Percentiles rank a stretch among this genome's conserved stretches.
Conservation (phyloP, 2,888 invertebrate genomes). For the Dexiosoma caninum region DNA sequence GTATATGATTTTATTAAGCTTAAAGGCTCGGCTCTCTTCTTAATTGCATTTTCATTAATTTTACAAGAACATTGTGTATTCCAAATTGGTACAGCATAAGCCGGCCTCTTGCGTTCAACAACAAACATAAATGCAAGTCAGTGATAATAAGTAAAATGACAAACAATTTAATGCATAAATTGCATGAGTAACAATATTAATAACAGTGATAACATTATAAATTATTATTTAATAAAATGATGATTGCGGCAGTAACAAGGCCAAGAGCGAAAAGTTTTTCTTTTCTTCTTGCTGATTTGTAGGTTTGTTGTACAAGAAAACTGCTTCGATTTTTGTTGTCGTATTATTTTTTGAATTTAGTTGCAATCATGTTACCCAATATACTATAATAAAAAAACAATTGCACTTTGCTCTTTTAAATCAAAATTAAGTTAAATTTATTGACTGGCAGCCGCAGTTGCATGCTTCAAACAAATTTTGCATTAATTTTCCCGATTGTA, state of each 20-base stretch:
- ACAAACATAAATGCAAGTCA: slow-evolving; percentile 15
- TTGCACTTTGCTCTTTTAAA: not conserved
- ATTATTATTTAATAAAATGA: not conserved
- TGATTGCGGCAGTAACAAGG: slow-evolving; percentile 20
- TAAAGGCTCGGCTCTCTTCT: slow-evolving; percentile 37
- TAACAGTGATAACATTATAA: not conserved
- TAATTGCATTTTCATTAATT: slow-evolving; percentile 9
- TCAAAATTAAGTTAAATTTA: slow-evolving; percentile 5
- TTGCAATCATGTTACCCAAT: slow-evolving; percentile 8
- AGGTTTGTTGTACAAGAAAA: not conserved
- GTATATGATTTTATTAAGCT: slow-evolving; percentile 39
- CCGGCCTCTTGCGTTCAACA: slow-evolving; percentile 18
- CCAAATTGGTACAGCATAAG: slow-evolving; percentile 40
- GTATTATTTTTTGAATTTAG: not conserved
- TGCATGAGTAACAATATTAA: not conserved
- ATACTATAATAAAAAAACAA: slow-evolving; percentile 10
- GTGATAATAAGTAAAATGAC: slow-evolving; percentile 33
- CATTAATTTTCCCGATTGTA: not conserved
- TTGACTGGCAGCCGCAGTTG: not conserved
- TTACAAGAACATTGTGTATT: slow-evolving; percentile 26
- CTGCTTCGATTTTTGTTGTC: not conserved
- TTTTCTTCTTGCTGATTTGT: not conserved
- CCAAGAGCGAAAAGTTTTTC: not conserved
- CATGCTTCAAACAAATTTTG: not conserved
- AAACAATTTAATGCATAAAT: slow-evolving; percentile 8